phyloP scores from a whole-genome alignment of 1,140 invertebrate genomes.

The Patella vulgata region DNA sequence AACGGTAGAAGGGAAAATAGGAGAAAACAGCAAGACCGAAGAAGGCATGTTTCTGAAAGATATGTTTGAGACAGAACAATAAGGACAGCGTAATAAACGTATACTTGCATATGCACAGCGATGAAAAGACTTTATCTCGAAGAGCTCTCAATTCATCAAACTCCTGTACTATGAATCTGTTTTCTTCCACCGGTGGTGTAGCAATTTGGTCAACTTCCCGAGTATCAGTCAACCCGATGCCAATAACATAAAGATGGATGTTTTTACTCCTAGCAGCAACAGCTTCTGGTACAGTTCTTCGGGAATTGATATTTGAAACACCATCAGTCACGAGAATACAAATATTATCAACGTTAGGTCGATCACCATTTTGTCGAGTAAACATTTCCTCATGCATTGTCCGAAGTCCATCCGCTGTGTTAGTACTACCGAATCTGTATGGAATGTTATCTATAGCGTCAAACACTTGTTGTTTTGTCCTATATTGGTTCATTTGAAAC shows the following conservation, averaged over 20 bases:
- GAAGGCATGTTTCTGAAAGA: too few relatives aligned
- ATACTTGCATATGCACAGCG: constrained; percentile 20
- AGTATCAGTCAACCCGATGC: constrained; percentile 45
- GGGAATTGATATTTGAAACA: constrained; percentile 37
- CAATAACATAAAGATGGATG: constrained; percentile 47
- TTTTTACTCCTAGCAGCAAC: constrained; percentile 17
- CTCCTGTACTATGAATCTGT: constrained; percentile 44
- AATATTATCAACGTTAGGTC: constrained; percentile 32
- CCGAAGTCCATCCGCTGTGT: constrained; percentile 37
- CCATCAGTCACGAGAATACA: constrained; percentile 46
- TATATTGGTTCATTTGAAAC: constrained; percentile 41
- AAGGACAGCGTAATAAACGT: too few relatives aligned
- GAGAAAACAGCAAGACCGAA: too few relatives aligned
- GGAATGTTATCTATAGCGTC: constrained; percentile 39
- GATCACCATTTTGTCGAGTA: constrained; percentile 24
- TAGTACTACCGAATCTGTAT: constrained; percentile 43
- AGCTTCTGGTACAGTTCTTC: constrained; percentile 34
- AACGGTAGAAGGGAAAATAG: too few relatives aligned
- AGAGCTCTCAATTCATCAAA: constrained; percentile 46
- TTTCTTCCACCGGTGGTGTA: constrained; percentile 24
- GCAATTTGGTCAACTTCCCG: constrained; percentile 41
- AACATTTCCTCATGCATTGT: constrained; percentile 30
- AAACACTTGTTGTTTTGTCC: constrained; percentile 23
- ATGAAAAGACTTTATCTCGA: constrained; percentile 34
- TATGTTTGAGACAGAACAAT: too few relatives aligned